Base-by-base conservation (phyloP, 2,113 vertebrate species). In the Bambusicola thoracicus region DNA sequence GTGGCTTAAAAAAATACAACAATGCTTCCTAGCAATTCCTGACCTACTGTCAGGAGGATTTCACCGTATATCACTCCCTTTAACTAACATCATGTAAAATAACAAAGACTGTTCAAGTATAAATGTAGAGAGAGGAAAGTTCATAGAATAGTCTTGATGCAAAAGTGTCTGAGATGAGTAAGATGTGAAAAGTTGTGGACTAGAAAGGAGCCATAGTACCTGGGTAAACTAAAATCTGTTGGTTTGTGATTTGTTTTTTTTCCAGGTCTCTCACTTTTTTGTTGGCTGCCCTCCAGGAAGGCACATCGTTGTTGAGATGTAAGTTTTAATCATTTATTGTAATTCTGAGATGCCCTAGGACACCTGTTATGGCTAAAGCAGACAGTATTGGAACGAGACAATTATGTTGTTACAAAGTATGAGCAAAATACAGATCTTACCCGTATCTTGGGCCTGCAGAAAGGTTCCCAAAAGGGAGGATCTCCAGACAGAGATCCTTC, bases 241-340 rank as follows among this genome's bases (percentile, higher is more conserved):
- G 27, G 34, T 36, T 55, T 29, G 66, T 48, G 46, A 48, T 48
- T 46, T 20, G 58, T 85, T 32, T 29, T 95, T 93, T 22, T 85
- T 96, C 55, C 38, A 96, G 93, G 55, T 93, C 22, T 72, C 93
- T 69, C 81, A 94, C 55, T 17, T 96, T 61, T 43, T 63, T 48
- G 65, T 95, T 79, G 95, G 87, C 70, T 97, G 96, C 41, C 48
- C 91, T 61, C 2, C 29, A 43, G 6, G 4, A 18, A 96, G 90
- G 51, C n/a, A 38, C 53, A 82, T 93, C 32, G 2, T 3, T 19
- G 44, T 96, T 66, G 53, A 90, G 68, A 96, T 89, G 93, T 61
- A 94, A 96, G 94, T 97, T 90, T 76, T 59, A 78, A 36, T 58
- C 2, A 46, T 76, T 34, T 81, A 29, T 44, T 61, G 44, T 38